Evolutionary conservation across 2,888 invertebrate genomes (phyloP), one percentile per base, ranked within the genome.

Genomic region (Brachyptera putata): DNA sequence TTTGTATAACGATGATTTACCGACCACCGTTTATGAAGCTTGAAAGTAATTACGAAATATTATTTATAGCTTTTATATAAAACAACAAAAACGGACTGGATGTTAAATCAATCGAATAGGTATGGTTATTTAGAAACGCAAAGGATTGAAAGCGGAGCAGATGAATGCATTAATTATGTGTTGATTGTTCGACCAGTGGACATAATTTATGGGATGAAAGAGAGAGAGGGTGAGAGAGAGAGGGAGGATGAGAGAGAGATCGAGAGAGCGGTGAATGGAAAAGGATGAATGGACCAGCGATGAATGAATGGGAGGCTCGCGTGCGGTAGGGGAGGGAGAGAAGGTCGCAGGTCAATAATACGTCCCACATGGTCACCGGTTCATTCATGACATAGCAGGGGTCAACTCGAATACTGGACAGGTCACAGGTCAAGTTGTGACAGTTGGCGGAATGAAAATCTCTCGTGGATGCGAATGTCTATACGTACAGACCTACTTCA

Each of bases 41-140:
- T n/a, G n/a, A n/a, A 46, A 46, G 46, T 46, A 46, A 46, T 46
- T 46, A 24, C 22, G 22, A 24, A 21, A 24, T 46, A 21, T 46
- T 46, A 46, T 46, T 46, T 46, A 46, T 46, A 21, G 46, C 46
- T 16, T 46, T 46, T 46, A 21, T 46, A 46, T 41, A 41, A 41
- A 41, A 41, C 41, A 41, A 18, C 18, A 11, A 46, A n/a, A 16
- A 21, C n/a, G 22, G 46, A 46, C 46, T 21, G 4, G 11, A 4
- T 11, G 46, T 22, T 46, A 24, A 46, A 46, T 46, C 22, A 46
- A 46, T 46, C 46, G 46, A 46, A 46, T n/a, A n/a, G n/a, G 22
- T 43, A 21, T 24, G 30, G 30, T 30, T 30, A 30, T 30, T 30
- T 30, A 11, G 30, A 30, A 11, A 30, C n/a, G n/a, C n/a, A 9